Percentiles rank a stretch among this genome's conserved stretches.
These are phyloP conservation scores for Xiphophorus couchianus DNA, from an alignment of 2,113 vertebrate genomes.

Conservation along the genomic window DNA sequence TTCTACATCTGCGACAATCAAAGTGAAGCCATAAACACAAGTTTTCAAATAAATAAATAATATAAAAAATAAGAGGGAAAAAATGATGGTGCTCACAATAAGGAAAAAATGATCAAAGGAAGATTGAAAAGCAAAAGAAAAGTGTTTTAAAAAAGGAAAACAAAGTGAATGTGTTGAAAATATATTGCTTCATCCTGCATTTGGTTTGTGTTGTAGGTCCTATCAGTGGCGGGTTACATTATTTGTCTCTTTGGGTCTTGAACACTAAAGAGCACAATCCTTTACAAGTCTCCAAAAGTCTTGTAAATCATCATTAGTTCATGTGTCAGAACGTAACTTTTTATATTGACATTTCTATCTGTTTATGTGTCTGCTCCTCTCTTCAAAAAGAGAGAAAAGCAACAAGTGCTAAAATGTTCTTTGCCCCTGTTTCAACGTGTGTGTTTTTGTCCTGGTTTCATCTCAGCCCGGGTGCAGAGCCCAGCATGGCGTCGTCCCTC, in stretches of 20 bases:
- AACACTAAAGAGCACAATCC: conserved; percentile 56
- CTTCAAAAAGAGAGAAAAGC: conserved; percentile 44
- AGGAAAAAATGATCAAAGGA: conserved; percentile 76
- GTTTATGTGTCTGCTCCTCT: conserved; percentile 24
- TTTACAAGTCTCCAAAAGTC: conserved; percentile 41
- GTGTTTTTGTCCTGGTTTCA: conserved; percentile 37
- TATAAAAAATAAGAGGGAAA: conserved; percentile 62
- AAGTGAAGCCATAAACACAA: conserved; percentile 51
- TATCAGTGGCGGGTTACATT: conserved; percentile 39
- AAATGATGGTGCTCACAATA: conserved; percentile 78
- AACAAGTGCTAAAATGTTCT: conserved; percentile 71
- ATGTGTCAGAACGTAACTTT: conserved; percentile 28
- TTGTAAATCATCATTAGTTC: conserved; percentile 52
- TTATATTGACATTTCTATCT: conserved; percentile 15
- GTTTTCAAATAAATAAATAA: conserved; percentile 76
- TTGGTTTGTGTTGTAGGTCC: conserved; percentile 77
- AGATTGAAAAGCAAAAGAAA: conserved; percentile 77
- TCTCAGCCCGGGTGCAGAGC: conserved; percentile 63
- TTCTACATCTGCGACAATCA: conserved; percentile 74
- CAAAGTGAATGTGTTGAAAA: conserved; percentile 35
- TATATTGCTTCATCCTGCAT: conserved; percentile 51
- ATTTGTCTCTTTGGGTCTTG: conserved; percentile 73
- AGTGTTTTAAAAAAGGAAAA: conserved; percentile 20
- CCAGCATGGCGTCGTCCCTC: conserved; percentile 67
- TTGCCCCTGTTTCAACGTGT: conserved; percentile 25